Percentiles rank a stretch among this genome's conserved stretches.
Evolutionary conservation across 2,888 invertebrate genomes (phyloP).

Genomic region (Electrophaes corylata): DNA sequence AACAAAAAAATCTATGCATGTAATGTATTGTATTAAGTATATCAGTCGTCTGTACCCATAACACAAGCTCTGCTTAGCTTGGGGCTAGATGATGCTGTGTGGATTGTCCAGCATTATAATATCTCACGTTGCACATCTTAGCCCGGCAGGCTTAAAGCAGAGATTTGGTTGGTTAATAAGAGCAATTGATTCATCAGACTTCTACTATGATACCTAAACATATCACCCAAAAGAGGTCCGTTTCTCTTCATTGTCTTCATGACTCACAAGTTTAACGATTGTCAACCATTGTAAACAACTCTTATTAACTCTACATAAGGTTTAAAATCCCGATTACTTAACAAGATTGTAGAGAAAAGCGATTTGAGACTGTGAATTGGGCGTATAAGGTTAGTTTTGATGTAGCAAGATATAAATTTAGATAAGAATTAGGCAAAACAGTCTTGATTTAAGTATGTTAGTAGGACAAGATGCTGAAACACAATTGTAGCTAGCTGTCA

Average conservation of each 20-base stretch:
- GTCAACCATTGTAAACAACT: not conserved
- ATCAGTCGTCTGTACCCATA: too few species aligned
- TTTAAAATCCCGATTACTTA: not conserved
- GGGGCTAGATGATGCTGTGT: too few species aligned
- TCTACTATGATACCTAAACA: too few species aligned
- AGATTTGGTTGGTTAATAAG: too few species aligned
- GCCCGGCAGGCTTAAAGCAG: too few species aligned
- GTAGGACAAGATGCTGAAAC: slow-evolving; percentile 12
- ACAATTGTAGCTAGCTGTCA: too few species aligned
- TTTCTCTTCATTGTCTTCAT: slow-evolving; percentile 11
- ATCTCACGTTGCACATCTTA: too few species aligned
- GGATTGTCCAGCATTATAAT: too few species aligned
- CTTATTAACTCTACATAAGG: slow-evolving; percentile 2
- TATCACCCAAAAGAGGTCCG: slow-evolving; percentile 12
- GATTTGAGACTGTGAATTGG: not conserved
- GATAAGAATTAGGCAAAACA: slow-evolving; percentile 18
- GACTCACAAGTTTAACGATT: not conserved
- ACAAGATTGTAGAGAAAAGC: not conserved
- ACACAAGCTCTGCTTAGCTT: too few species aligned
- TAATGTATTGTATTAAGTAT: too few species aligned
- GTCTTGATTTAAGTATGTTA: slow-evolving; percentile 16
- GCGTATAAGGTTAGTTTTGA: slow-evolving; percentile 2
- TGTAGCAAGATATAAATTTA: slow-evolving; percentile 2
- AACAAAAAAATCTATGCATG: too few species aligned
- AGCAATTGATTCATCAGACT: not conserved